Base-by-base conservation (phyloP, 2,888 invertebrate genomes). In the Thyatira batis region DNA sequence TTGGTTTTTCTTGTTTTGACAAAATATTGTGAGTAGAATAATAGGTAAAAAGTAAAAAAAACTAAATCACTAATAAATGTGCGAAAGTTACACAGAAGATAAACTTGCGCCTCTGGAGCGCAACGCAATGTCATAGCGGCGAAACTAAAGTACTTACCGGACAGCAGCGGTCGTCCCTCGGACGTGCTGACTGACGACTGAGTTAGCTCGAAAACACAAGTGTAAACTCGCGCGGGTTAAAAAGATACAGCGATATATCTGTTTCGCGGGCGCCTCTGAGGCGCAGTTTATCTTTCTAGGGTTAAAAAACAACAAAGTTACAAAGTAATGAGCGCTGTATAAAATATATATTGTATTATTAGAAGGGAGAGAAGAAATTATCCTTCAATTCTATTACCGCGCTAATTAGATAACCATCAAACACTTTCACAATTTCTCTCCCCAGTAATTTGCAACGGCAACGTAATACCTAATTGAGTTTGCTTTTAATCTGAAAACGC, bases 91-190 rank as follows among this genome's bases (percentile, higher is more conserved):
- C 52, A 54, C 52, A 58, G 45, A 56, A 55, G 54, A 58, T 58
- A 55, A 58, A 52, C 49, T 43, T 52, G 50, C 57, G 54, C 53
- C 52, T 54, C 54, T 23, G 23, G 23, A 23, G 23, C 23, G 49
- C 55, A 55, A 55, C 48, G 51, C 25, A 33, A 30, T 50, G 52
- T 50, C 48, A 50, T 55, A 61, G 48, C 52, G 27, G 17, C 54
- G 45, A 53, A 58, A 54, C 52, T 52, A 39, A 44, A 49, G 50
- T 52, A 57, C 60, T 57, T 55, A 57, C 57, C 55, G 51, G 23
- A 55, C 55, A 51, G 53, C 20, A 53, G 51, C 54, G 55, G 55
- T 52, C 55, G 52, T 52, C 61, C 27, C 49, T 55, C 58, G 52
- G 51, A 20, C 20, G 52, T 58, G 50, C 54, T 55, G 52, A 54